These are phyloP conservation scores for Dasysyrphus albostriatus DNA, from an alignment of 2,888 invertebrate genomes.

Conservation along the genomic window DNA sequence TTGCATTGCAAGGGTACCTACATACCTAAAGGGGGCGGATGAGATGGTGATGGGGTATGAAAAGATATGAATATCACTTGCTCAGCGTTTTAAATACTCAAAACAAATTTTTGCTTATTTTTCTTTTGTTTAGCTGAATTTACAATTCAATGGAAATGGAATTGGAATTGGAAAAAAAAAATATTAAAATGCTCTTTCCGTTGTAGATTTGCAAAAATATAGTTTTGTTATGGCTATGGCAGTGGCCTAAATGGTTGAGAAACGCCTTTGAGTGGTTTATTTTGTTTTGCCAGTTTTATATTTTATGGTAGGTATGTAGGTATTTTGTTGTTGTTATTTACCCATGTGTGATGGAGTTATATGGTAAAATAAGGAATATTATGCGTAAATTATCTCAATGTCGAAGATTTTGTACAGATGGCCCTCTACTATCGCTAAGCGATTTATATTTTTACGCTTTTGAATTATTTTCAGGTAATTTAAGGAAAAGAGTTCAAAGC, in stretches of 20 bases:
- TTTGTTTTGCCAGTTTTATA: conserved; percentile 10
- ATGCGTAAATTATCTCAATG: not conserved
- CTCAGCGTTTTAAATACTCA: conserved; percentile 64
- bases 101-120: conserved; percentile 60
- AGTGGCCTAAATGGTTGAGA: conserved; percentile 60
- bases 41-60: not conserved
- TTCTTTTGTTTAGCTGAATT: conserved; percentile 70
- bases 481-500: not conserved
- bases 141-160: conserved; percentile 71
- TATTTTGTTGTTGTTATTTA: not conserved
- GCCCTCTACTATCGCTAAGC: not conserved
- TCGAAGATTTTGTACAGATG: not conserved
- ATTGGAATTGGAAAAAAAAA: conserved; percentile 64
- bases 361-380: not conserved
- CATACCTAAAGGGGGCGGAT: no score
- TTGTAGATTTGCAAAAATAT: not conserved
- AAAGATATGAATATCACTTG: conserved; percentile 72
- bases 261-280: conserved; percentile 65
- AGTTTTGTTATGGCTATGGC: conserved; percentile 13
- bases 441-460: not conserved
- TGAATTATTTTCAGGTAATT: not conserved
- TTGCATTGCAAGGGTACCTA: not conserved
- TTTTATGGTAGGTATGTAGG: not conserved
- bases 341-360: not conserved
- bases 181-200: conserved; percentile 51